These are phyloP conservation scores for Dromiciops gliroides DNA, from an alignment of 2,113 vertebrate genomes.

Conservation along the genomic window DNA sequence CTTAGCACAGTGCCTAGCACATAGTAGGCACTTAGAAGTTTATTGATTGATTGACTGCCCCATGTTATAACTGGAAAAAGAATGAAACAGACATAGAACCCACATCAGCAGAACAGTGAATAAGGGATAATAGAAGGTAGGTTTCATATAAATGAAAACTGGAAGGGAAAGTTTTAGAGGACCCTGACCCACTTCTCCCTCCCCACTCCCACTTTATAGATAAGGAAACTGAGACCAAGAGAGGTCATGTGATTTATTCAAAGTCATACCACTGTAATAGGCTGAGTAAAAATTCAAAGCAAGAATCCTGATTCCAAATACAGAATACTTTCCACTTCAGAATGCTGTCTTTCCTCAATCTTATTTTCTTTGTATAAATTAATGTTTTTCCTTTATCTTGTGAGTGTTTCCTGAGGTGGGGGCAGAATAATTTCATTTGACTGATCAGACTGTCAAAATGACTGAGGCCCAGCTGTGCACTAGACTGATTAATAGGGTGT, in stretches of 20 bases:
- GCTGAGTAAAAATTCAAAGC: background rate
- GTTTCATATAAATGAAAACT: background rate
- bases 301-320: background rate
- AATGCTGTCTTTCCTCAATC: background rate
- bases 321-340: background rate
- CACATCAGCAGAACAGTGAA: background rate
- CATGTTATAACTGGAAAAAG: too few relatives aligned
- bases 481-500: background rate
- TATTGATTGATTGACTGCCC: too few relatives aligned
- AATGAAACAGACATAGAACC: too few relatives aligned
- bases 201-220: too few relatives aligned
- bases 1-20: too few relatives aligned
- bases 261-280: background rate
- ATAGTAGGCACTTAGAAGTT: too few relatives aligned
- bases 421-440: background rate
- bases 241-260: background rate
- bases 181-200: too few relatives aligned
- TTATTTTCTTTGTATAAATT: background rate
- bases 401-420: background rate
- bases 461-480: background rate
- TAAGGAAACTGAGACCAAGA: too few relatives aligned
- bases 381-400: background rate
- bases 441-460: background rate
- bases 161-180: background rate
- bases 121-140: background rate